Evolutionary conservation across 2,797 vertebrate species (phyloP).

Genomic region (Lepilemur ruficaudatus): DNA sequence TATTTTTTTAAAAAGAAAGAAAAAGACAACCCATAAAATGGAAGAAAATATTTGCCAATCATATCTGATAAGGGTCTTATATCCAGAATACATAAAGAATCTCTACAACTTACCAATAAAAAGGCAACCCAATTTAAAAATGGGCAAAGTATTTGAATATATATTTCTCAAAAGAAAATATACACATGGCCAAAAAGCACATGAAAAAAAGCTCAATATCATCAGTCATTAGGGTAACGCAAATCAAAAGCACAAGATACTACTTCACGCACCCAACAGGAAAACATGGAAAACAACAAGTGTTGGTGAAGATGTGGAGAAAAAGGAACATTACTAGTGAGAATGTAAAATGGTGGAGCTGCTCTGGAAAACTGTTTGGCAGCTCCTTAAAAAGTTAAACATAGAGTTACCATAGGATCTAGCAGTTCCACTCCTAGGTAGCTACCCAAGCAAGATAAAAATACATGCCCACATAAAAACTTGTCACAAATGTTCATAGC

Average conservation of each 20-base stretch:
- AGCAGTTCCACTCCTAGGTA: background rate
- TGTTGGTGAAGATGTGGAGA: background rate
- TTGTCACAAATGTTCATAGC: background rate
- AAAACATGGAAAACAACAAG: slow-evolving; percentile 14
- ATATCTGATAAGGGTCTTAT: background rate
- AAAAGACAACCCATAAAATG: background rate
- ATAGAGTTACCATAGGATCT: background rate
- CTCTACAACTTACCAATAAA: background rate
- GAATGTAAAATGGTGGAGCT: background rate
- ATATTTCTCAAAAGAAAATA: slow-evolving; percentile 36
- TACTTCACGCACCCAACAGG: background rate
- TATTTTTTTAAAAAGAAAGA: background rate
- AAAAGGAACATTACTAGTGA: background rate
- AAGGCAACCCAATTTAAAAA: slow-evolving; percentile 28
- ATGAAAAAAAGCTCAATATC: background rate
- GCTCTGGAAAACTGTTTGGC: background rate
- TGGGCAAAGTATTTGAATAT: background rate
- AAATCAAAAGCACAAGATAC: slow-evolving; percentile 23
- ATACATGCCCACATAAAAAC: background rate
- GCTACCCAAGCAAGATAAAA: slow-evolving; percentile 5
- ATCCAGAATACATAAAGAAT: background rate
- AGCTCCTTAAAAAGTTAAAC: background rate
- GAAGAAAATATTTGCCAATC: slow-evolving; percentile 23
- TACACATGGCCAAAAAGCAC: background rate
- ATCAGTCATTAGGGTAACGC: background rate